Base-by-base conservation (phyloP, 2,797 vertebrate species). In the Leptodactylus fallax region DNA sequence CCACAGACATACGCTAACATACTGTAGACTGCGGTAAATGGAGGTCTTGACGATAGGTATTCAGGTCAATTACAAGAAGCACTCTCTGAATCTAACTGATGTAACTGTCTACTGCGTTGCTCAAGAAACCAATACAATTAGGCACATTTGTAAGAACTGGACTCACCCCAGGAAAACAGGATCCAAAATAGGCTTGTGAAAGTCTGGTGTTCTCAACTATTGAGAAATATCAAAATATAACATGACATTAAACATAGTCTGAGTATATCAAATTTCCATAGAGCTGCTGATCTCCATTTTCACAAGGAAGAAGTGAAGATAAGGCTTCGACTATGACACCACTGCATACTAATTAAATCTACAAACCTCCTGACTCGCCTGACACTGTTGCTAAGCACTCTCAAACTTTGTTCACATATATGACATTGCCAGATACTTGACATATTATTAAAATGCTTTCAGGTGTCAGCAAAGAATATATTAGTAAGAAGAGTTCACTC, bases 331-430 rank as follows among this genome's bases (percentile, higher is more conserved):
- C 27, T 60, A 49, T 60, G n/a, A 60, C 17, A 49, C 58, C n/a
- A 7, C 63, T 63, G 27, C 25, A 12, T 63, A n/a, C n/a, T 47
- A 63, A 45, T 81, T 51, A 63, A 14, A 81, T 56, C 51, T 63
- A 47, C 19, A 21, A 51, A 47, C 79, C 36, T 45, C 1, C 79
- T 23, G 13, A 65, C 16, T 60, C 6, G 17, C 11, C 11, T 47
- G 12, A 47, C 79, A 61, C 55, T n/a, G 58, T 63, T 81, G 58
- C 79, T 63, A 81, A 81, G 58, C 58, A 49, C 58, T 63, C 10
- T 61, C 17, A 81, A 81, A 63, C 36, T 81, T 61, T 63, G 23
- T 21, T 58, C 17, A 12, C 25, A 45, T 45, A 60, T 60, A 61
- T 80, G 36, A 80, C 2, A 60, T 45, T 47, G 58, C 45, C 36